Percentiles rank a stretch among this genome's conserved stretches.
Conservation (phyloP, 2,113 vertebrate species). For the Psilopogon haemacephalus region DNA sequence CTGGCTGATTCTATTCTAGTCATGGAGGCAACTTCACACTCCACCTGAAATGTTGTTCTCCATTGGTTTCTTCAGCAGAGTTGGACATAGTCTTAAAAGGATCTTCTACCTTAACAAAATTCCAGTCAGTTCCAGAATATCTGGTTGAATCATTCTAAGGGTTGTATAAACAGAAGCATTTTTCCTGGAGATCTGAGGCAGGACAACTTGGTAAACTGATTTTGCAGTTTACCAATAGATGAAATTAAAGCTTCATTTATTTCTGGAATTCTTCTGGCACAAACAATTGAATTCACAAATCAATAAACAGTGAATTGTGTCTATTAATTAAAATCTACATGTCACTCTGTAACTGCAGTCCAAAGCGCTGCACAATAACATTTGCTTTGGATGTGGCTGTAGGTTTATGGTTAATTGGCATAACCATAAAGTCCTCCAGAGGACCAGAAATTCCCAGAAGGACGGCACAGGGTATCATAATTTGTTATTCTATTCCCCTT, state of each 20-base stretch:
- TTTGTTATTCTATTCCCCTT: too few relatives aligned
- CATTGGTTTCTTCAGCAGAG: background rate
- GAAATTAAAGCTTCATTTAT: slow-evolving; percentile 29
- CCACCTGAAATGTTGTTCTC: background rate
- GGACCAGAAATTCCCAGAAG: too few relatives aligned
- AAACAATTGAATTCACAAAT: background rate
- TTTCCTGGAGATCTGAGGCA: slow-evolving; percentile 32
- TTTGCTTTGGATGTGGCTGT: background rate
- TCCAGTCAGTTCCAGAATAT: background rate
- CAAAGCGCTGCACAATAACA: background rate
- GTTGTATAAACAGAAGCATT: slow-evolving; percentile 42
- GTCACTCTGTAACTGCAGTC: background rate
- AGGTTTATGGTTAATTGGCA: too few relatives aligned
- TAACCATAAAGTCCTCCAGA: too few relatives aligned
- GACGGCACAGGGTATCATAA: too few relatives aligned
- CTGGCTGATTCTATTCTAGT: too few relatives aligned
- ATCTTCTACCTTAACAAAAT: background rate
- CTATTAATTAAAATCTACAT: slow-evolving; percentile 19
- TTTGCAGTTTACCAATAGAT: too few relatives aligned
- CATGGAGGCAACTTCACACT: background rate
- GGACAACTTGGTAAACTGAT: background rate
- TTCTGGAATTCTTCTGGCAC: slow-evolving; percentile 19
- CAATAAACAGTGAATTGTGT: background rate
- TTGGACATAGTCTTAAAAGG: background rate
- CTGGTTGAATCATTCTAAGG: background rate